Conservation (phyloP, 2,888 invertebrate genomes). For the Griposia aprilina region DNA sequence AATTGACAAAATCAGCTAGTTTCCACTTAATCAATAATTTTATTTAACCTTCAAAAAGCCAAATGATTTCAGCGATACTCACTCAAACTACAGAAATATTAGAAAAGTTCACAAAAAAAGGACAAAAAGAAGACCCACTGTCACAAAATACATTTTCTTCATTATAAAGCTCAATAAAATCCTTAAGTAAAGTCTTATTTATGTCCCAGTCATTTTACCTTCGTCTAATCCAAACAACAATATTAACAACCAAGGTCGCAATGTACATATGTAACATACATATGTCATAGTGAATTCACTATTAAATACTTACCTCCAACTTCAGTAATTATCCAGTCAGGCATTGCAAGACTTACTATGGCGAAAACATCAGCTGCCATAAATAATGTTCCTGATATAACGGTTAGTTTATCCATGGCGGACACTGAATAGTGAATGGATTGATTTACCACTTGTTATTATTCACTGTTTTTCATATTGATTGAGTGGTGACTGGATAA, state of each 20-base stretch:
- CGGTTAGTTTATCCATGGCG: conserved; percentile 96
- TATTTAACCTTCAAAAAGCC: background rate
- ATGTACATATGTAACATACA: background rate
- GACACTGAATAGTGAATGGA: conserved; percentile 4
- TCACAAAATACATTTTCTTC: background rate
- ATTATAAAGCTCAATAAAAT: background rate
- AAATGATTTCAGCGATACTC: background rate
- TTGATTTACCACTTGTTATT: background rate
- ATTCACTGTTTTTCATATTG: conserved; percentile 44
- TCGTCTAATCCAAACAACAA: background rate
- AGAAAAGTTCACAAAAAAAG: background rate
- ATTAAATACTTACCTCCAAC: conserved; percentile 94
- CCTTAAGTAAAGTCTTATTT: background rate
- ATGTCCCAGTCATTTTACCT: background rate
- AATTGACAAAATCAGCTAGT: background rate
- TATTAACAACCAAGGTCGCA: conserved; percentile 24
- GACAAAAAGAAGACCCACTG: too few relatives aligned
- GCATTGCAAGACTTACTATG: conserved; percentile 97
- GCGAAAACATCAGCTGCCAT: conserved; percentile 98
- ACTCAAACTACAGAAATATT: background rate
- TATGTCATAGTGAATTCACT: background rate
- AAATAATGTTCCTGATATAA: conserved; percentile 97
- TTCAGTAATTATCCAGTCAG: conserved; percentile 99
- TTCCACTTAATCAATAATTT: background rate
- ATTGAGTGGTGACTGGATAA: background rate